Conservation (phyloP, 2,888 invertebrate genomes). For the Lochmaea capreae region DNA sequence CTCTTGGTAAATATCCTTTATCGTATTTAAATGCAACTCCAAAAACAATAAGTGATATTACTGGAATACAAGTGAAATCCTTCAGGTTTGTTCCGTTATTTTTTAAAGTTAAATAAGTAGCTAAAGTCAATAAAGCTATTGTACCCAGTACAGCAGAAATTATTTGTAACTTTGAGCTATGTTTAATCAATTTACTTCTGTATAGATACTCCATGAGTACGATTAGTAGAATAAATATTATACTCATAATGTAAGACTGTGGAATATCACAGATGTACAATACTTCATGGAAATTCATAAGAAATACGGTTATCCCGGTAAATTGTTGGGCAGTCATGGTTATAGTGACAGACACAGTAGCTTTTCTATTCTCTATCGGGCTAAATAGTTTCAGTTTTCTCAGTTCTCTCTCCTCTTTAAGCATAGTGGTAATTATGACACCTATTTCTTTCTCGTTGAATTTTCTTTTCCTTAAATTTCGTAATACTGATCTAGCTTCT, state of each 20-base stretch:
- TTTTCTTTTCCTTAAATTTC: neutral
- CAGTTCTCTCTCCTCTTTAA: slow-evolving; percentile 10
- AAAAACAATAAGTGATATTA: slow-evolving; percentile 56
- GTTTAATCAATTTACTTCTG: neutral
- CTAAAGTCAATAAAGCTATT: slow-evolving; percentile 13
- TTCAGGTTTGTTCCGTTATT: neutral
- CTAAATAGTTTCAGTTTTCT: slow-evolving; percentile 13
- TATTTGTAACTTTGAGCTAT: slow-evolving; percentile 1
- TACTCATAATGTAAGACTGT: neutral
- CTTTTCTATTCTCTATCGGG: slow-evolving; percentile 8
- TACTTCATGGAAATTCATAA: slow-evolving; percentile 20
- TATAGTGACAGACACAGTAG: slow-evolving; percentile 10
- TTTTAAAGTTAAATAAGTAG: slow-evolving; percentile 15
- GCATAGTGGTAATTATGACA: neutral
- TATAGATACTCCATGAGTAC: neutral
- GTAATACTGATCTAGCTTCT: slow-evolving; percentile 9
- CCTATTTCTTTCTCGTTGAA: neutral
- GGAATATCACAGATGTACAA: slow-evolving; percentile 11
- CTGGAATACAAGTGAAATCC: slow-evolving; percentile 48
- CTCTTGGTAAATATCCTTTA: slow-evolving; percentile 59
- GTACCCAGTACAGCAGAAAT: neutral
- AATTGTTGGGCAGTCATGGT: slow-evolving; percentile 11
- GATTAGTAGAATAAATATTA: slow-evolving; percentile 9
- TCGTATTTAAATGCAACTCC: slow-evolving; percentile 57
- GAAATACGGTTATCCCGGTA: slow-evolving; percentile 7